These are phyloP conservation scores for Muntiacus reevesi DNA, from an alignment of 2,113 vertebrate genomes.

Conservation along the genomic window DNA sequence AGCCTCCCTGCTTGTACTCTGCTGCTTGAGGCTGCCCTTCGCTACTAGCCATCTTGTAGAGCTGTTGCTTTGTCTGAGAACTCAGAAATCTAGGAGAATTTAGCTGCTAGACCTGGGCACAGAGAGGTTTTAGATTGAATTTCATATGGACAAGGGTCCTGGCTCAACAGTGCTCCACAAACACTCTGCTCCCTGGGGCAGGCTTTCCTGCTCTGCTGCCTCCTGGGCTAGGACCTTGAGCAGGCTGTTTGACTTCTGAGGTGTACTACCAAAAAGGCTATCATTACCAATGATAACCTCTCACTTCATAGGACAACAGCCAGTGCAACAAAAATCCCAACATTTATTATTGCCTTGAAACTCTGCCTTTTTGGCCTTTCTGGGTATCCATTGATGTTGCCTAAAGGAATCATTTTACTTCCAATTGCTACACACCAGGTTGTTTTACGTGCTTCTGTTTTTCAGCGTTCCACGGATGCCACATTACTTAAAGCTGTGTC, in stretches of 20 bases:
- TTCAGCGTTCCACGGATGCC: constrained; percentile 53
- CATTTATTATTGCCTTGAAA: background rate
- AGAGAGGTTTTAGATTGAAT: background rate
- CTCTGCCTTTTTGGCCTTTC: constrained; percentile 21
- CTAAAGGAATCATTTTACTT: constrained; percentile 47
- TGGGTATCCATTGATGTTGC: background rate
- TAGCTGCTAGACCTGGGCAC: background rate
- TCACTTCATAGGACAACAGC: background rate
- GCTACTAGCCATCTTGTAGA: background rate
- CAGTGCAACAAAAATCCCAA: background rate
- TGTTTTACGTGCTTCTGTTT: constrained; percentile 48
- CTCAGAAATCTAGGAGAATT: background rate
- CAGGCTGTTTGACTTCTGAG: background rate
- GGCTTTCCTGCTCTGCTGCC: background rate
- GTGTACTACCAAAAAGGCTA: background rate
- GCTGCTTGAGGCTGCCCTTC: background rate
- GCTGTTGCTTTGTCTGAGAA: background rate
- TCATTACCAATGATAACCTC: background rate
- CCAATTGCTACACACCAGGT: constrained; percentile 20
- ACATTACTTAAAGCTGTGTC: constrained; percentile 31
- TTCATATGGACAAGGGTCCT: background rate
- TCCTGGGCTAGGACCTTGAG: background rate
- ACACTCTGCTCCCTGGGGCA: background rate
- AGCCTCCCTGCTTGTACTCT: background rate
- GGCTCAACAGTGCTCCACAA: background rate